These are phyloP conservation scores for Nipponacmea schrenckii DNA, from an alignment of 2,888 invertebrate genomes.

Conservation along the genomic window DNA sequence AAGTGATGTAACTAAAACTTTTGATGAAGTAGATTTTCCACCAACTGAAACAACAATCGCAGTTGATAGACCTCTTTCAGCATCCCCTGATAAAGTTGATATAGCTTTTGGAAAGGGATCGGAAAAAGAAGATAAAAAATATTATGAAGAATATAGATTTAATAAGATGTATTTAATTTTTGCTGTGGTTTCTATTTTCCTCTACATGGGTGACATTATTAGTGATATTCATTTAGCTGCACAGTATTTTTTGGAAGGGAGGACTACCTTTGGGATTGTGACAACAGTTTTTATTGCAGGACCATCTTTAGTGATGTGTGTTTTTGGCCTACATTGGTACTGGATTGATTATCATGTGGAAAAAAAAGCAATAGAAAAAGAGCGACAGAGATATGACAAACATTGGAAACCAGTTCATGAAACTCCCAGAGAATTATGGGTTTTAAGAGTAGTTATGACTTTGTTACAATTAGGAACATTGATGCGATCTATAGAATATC, in stretches of 20 bases:
- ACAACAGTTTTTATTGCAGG: slow-evolving; percentile 46
- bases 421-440: slow-evolving; percentile 42
- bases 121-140: background rate
- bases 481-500: slow-evolving; percentile 52
- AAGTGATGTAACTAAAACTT: too few relatives aligned
- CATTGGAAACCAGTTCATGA: slow-evolving; percentile 29
- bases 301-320: slow-evolving; percentile 49
- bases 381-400: slow-evolving; percentile 27
- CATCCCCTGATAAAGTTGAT: background rate
- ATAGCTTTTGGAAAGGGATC: background rate
- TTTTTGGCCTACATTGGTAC: slow-evolving; percentile 53
- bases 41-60: background rate
- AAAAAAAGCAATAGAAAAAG: slow-evolving; percentile 30
- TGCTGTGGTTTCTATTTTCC: slow-evolving; percentile 41
- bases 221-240: slow-evolving; percentile 49
- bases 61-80: background rate
- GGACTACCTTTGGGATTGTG: slow-evolving; percentile 40
- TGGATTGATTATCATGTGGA: slow-evolving; percentile 49
- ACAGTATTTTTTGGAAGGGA: slow-evolving; percentile 42
- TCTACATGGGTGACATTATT: slow-evolving; percentile 52
- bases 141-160: slow-evolving; percentile 27
- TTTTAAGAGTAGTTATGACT: slow-evolving; percentile 47
- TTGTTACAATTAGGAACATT: slow-evolving; percentile 55
- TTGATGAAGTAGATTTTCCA: too few relatives aligned
- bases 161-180: slow-evolving; percentile 43